Evolutionary conservation across 2,888 invertebrate genomes (phyloP), one percentile per base, ranked within the genome.

Genomic region (Euclidia mi): DNA sequence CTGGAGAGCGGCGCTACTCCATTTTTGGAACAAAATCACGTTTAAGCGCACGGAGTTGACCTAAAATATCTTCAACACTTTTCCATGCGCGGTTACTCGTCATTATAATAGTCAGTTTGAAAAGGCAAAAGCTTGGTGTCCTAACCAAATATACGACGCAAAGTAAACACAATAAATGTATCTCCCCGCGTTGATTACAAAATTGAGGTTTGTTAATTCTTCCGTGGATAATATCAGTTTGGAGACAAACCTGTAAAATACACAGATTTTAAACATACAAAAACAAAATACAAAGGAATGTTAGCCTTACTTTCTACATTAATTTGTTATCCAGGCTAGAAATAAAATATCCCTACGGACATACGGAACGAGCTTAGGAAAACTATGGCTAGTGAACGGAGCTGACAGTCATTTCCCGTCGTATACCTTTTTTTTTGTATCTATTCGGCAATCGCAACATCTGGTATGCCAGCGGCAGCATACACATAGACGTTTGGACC

Each of bases 381-480:
- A 92, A 89, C 84, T 84, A 78, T 79, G 76, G 80, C 78, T 79
- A 82, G 82, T 77, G 85, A 87, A 84, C 84, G 79, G 81, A 76
- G 69, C 86, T 87, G 88, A 84, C 89, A 88, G 84, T 87, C 81
- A 90, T 93, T 92, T 92, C 90, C 90, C 85, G 88, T 87, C 86
- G 82, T 91, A 85, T 84, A 86, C 90, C 82, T 88, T 84, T 84
- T 84, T n/a, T 90, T 90, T 88, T 85, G 79, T 79, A n/a, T n/a
- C n/a, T n/a, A 71, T 83, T 82, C 86, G 86, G 87, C 89, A 90
- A 88, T 91, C 87, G 89, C 85, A 88, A 88, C 92, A 93, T 92
- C 87, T 93, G 92, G 86, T 78, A 73, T 76, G 73, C 74, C 65
- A 68, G 79, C 61, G 73, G 71, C 74, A 76, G 20, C 64, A 73